A percentile compares a stretch with the other conserved stretches of the same genome.
Evolutionary conservation across 1,140 invertebrate species (phyloP).

Genomic region (Cryptotermes secundus): DNA sequence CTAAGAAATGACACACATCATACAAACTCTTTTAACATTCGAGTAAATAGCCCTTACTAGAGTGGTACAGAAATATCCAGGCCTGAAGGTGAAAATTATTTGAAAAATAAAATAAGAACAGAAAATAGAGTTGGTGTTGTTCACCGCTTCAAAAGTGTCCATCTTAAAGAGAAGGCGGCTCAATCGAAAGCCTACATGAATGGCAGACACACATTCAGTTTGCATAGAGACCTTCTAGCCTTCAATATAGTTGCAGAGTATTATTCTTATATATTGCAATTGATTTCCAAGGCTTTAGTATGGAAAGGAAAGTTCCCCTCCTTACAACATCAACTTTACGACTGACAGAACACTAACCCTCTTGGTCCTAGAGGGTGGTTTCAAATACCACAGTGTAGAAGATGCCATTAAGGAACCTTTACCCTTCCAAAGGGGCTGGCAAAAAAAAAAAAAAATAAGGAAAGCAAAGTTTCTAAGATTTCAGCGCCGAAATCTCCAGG

Average conservation of each 20-base stretch:
- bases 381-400: no score
- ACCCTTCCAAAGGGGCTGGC: neutral
- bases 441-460: no score
- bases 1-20: neutral
- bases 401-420: neutral
- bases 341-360: neutral
- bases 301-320: neutral
- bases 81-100: neutral
- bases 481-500: slow-evolving; percentile 33
- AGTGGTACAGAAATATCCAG: slow-evolving; percentile 13
- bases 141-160: neutral
- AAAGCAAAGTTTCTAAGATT: neutral
- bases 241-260: neutral
- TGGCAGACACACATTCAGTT: neutral
- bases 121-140: neutral
- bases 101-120: neutral
- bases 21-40: neutral
- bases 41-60: neutral
- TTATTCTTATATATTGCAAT: slow-evolving; percentile 12
- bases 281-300: neutral
- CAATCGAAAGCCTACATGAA: neutral
- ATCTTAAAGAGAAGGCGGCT: neutral
- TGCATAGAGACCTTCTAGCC: neutral
- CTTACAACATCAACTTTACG: neutral
- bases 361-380: no score